Base-by-base conservation (phyloP, 2,797 vertebrate genomes). In the Anniella stebbinsi region DNA sequence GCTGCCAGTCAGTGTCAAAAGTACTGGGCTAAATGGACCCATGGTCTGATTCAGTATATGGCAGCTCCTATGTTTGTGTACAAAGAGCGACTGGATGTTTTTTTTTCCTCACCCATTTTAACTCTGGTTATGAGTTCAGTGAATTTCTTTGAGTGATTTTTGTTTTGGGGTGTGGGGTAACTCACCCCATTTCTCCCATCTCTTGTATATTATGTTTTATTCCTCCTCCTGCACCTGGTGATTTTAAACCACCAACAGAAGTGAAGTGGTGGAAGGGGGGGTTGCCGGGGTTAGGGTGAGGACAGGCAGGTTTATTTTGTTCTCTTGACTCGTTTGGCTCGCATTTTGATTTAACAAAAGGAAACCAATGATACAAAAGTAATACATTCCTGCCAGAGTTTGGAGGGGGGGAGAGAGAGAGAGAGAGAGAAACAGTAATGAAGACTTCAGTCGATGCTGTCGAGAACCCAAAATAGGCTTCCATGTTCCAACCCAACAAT, bases 271-370 rank as follows among this genome's bases (percentile, higher is more conserved):
- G 3, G 17, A 17, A 18, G n/a, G 2, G 7, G 12, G 45, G 67
- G 2, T 41, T 63, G 18, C 60, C 81, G 66, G 66, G 13, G 45
- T 3, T 2, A 36, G 18, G 13, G 21, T 9, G 18, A 25, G 15
- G 38, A 87, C 0, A 5, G 11, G 1, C 15, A 41, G 33, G 1
- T 23, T 7, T 6, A 30, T 92, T 75, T 1, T 48, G 57, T 88
- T 85, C 28, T 77, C 25, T 84, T 88, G 75, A 2, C 23, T 84
- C 77, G 28, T 57, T 73, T 92, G 80, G 4, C 33, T 81, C 70
- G 36, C 38, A 73, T 28, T 86, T 80, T 89, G n/a, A 75, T 90
- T 89, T 84, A 88, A 88, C 21, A 88, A 70, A 88, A 87, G 41
- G 2, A 92, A 91, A 92, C 41, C 84, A 15, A 41, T 0, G 0